A percentile compares a stretch with the other conserved stretches of the same genome.
Conservation (phyloP, 2,888 invertebrate genomes). For the Limnephilus lunatus region DNA sequence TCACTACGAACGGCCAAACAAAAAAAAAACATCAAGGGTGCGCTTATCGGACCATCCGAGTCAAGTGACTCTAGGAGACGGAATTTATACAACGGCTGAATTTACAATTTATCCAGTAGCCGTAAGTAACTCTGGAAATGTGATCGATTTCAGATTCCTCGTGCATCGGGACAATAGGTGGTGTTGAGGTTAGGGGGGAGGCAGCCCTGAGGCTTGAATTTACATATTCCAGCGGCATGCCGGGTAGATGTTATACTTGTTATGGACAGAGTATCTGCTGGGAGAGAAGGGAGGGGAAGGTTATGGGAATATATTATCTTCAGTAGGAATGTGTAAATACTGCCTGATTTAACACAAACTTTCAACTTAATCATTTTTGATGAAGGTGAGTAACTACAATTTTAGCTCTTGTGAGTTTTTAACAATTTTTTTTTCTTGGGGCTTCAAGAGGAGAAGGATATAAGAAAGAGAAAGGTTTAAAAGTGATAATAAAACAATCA, state of each 20-base stretch:
- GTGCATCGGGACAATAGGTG: constrained; percentile 53
- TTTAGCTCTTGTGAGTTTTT: not conserved
- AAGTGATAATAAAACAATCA: too few relatives aligned
- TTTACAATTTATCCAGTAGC: constrained; percentile 25
- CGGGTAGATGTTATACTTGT: not conserved
- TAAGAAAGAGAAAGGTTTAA: too few relatives aligned
- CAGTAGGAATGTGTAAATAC: not conserved
- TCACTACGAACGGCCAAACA: constrained; percentile 6
- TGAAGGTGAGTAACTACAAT: too few relatives aligned
- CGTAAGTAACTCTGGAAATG: constrained; percentile 38
- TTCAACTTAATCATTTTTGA: too few relatives aligned
- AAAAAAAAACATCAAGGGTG: constrained; percentile 19
- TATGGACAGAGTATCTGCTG: not conserved
- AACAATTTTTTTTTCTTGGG: not conserved
- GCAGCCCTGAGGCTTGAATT: not conserved
- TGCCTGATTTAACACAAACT: not conserved
- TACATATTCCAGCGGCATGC: not conserved
- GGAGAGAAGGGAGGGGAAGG: not conserved
- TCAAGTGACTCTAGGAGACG: constrained; percentile 2
- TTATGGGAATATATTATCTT: not conserved
- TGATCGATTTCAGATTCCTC: constrained; percentile 55
- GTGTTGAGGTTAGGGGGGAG: not conserved
- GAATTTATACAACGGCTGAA: constrained; percentile 28
- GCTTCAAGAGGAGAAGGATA: too few relatives aligned
- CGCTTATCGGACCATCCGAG: constrained; percentile 20